Conservation (phyloP, 2,113 vertebrate species). For the Dermatemys mawii region DNA sequence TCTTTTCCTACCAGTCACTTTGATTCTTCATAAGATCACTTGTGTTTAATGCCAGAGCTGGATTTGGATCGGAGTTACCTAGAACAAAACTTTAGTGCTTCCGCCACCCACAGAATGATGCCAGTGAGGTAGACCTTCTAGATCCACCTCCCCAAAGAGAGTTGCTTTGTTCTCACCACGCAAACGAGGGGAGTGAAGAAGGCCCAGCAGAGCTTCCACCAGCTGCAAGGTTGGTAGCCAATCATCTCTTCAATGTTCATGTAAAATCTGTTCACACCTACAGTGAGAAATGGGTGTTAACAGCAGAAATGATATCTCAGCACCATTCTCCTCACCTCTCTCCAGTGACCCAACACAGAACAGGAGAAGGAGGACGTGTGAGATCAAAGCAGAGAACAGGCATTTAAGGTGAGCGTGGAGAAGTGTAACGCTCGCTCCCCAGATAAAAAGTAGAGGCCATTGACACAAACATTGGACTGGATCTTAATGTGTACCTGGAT, state of each 20-base stretch:
- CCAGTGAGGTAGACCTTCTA: not conserved
- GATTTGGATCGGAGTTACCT: not conserved
- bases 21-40: not conserved
- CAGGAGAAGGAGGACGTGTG: not conserved
- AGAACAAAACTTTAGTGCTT: accelerated
- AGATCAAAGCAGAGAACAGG: not conserved
- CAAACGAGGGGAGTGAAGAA: slow-evolving; percentile 89
- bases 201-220: slow-evolving; percentile 93
- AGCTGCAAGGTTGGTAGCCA: slow-evolving; percentile 87
- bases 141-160: not conserved
- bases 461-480: not conserved
- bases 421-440: not conserved
- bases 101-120: not conserved
- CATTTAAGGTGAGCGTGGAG: not conserved
- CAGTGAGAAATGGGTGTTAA: not conserved
- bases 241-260: slow-evolving; percentile 92
- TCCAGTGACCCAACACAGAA: not conserved
- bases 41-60: not conserved
- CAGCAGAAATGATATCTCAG: not conserved
- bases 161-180: slow-evolving; percentile 78
- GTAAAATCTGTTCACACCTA: slow-evolving; percentile 91
- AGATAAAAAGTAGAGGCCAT: not conserved
- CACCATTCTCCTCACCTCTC: not conserved
- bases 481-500: not conserved
- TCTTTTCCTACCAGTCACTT: not conserved